Percentiles rank a stretch among this genome's conserved stretches.
Conservation (phyloP, 2,797 vertebrate species). For the Lacerta agilis region DNA sequence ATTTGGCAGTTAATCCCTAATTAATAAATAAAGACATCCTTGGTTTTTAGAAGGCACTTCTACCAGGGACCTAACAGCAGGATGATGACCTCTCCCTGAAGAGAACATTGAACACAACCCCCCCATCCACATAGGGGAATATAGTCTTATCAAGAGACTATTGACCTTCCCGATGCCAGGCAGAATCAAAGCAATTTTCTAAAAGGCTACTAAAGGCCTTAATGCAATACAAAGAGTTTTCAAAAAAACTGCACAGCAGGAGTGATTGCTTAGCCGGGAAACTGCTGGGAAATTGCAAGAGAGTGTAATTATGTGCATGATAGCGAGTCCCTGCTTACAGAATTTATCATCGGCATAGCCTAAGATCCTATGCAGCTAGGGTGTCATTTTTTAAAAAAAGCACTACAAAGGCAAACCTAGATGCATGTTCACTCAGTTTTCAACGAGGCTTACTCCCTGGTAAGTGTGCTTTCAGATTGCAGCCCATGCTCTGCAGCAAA, state of each 20-base stretch:
- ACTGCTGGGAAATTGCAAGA: neutral
- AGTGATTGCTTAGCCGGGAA: neutral
- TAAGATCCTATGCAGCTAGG: neutral
- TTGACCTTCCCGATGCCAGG: neutral
- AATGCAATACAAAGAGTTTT: neutral
- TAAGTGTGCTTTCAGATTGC: too few relatives aligned
- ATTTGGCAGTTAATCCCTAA: slow-evolving; percentile 18
- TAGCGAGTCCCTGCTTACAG: neutral
- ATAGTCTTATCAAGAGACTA: neutral
- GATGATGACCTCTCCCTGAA: neutral
- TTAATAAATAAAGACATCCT: slow-evolving; percentile 12
- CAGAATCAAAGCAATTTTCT: neutral
- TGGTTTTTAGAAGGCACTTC: slow-evolving; percentile 7
- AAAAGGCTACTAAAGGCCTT: neutral
- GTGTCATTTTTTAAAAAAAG: neutral
- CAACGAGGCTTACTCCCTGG: neutral
- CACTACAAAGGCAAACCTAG: neutral
- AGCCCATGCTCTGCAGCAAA: neutral
- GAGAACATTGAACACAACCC: neutral
- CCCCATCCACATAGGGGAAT: too few relatives aligned
- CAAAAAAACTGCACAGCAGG: neutral
- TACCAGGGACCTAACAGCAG: neutral
- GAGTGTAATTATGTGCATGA: neutral
- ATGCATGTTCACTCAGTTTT: neutral
- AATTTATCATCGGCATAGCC: slow-evolving; percentile 1